phyloP scores from a whole-genome alignment of 2,888 invertebrate species.

The Meliscaeva auricollis region DNA sequence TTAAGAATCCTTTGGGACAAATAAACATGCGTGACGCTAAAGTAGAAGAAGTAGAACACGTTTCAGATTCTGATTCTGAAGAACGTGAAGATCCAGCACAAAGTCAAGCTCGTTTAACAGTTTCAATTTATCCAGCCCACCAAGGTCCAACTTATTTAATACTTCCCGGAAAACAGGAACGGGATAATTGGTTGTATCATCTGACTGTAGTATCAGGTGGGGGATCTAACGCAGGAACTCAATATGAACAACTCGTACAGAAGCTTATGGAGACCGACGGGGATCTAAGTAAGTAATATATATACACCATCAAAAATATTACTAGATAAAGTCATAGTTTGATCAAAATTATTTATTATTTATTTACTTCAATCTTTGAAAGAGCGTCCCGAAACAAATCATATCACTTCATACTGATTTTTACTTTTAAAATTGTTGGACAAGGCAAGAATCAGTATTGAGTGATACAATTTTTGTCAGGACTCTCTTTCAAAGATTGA shows the following conservation, averaged over 20 bases:
- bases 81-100: slow-evolving; percentile 91
- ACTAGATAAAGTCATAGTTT: too few species aligned
- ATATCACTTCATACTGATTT: too few species aligned
- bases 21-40: slow-evolving; percentile 97
- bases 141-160: slow-evolving; percentile 97
- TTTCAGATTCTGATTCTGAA: slow-evolving; percentile 95
- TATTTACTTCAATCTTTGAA: too few species aligned
- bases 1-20: slow-evolving; percentile 95
- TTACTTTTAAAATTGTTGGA: too few species aligned
- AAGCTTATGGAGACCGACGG: slow-evolving; percentile 98
- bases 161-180: slow-evolving; percentile 96
- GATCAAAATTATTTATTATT: too few species aligned
- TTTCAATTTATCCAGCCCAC: slow-evolving; percentile 97
- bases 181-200: slow-evolving; percentile 94
- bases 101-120: slow-evolving; percentile 90
- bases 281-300: slow-evolving; percentile 89
- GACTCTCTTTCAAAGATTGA: too few species aligned
- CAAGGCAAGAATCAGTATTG: too few species aligned
- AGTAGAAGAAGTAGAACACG: slow-evolving; percentile 97
- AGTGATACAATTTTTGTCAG: too few species aligned
- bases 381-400: too few species aligned
- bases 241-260: slow-evolving; percentile 97
- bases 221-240: slow-evolving; percentile 95
- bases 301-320: too few species aligned
- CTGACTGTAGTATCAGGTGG: slow-evolving; percentile 97